Evolutionary conservation across 1,140 invertebrate genomes (phyloP).

Genomic region (Pentalonia nigronervosa): DNA sequence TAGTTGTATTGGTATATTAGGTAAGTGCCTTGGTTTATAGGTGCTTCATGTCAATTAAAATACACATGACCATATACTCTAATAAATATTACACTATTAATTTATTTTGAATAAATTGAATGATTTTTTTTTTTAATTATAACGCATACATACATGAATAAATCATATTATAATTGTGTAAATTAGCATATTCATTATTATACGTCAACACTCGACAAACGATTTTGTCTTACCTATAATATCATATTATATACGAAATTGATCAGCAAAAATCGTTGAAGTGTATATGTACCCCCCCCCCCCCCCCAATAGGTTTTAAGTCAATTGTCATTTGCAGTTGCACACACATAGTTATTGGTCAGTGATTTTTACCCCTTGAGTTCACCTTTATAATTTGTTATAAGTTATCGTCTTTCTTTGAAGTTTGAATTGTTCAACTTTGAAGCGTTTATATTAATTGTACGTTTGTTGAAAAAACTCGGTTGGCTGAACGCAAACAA

Average conservation of each 20-base stretch:
- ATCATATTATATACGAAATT: neutral
- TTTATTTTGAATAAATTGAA: neutral
- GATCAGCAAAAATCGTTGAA: neutral
- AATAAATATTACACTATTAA: neutral
- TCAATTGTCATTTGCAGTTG: neutral
- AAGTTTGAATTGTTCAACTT: conserved; percentile 5
- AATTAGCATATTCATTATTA: neutral
- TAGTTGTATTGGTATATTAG: neutral
- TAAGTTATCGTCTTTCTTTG: neutral
- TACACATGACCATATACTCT: neutral
- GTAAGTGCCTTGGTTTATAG: neutral
- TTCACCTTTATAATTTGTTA: neutral
- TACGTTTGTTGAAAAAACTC: neutral
- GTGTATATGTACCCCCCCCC: too few species aligned
- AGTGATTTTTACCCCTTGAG: neutral
- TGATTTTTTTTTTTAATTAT: neutral
- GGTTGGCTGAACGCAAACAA: neutral
- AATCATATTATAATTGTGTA: neutral
- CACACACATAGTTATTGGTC: neutral
- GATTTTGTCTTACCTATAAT: neutral
- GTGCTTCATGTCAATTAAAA: neutral
- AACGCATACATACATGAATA: neutral
- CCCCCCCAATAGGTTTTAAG: too few species aligned
- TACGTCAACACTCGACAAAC: neutral
- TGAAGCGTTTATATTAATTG: neutral